Base-by-base conservation (phyloP, 2,888 invertebrate genomes). In the Blastobasis lacticolella region DNA sequence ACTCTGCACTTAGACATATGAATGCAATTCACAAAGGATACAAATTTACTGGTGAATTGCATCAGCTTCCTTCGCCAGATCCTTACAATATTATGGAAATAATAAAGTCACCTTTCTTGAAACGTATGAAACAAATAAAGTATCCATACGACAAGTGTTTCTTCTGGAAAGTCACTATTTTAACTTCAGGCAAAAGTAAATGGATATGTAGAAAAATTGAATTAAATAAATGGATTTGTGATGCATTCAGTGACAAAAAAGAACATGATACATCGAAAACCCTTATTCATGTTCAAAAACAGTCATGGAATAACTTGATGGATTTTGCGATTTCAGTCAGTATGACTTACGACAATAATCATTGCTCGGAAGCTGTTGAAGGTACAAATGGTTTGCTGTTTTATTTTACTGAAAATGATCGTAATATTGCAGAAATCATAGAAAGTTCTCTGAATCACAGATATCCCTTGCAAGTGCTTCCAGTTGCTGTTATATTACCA, bases 81-180 rank as follows among this genome's bases (percentile, higher is more conserved):
- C 69, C 74, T 6, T 85, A 76, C 50, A 81, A 86, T 54, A 66
- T 89, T 3, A 78, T 87, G 75, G 89, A 75, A 75, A 83, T 70
- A 61, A 90, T 77, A 67, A 86, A 74, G 62, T 86, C 75, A 54
- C 80, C 73, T 56, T 75, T 79, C 61, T 72, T 81, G 55, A 86
- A 70, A 80, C 88, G 75, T 49, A 89, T 74, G 87, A 88, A 77
- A 74, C 88, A 78, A 78, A 89, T 80, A 48, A 77, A 62, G 63
- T 86, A 78, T 68, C 81, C 71, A 58, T 70, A 86, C 66, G 69
- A 82, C 63, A 78, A 81, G 72, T 77, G 78, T 64, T 73, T 82
- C 70, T 71, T 87, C 71, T 93, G 93, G 93, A 93, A 93, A 77
- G 70, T 92, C 40, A 86, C 90, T 5, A 69, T 93, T 49, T 90